These are phyloP conservation scores for Condylura cristata DNA, from an alignment of 2,113 vertebrate species.

Conservation along the genomic window DNA sequence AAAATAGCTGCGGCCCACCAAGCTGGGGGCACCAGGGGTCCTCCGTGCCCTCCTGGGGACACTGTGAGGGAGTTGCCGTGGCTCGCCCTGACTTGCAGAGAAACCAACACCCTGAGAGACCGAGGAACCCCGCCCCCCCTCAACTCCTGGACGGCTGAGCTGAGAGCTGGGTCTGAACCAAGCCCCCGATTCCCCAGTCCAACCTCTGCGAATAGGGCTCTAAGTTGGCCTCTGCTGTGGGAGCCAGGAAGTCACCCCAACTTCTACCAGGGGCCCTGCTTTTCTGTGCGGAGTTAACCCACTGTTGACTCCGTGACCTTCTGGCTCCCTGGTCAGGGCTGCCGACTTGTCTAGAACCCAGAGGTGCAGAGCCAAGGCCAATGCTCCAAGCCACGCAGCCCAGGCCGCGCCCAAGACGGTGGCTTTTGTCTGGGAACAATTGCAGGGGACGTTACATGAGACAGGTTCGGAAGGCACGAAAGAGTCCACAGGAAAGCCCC, in stretches of 20 bases:
- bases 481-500: not conserved
- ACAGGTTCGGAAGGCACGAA: not conserved
- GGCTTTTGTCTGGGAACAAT: not conserved
- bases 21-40: not conserved
- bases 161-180: not conserved
- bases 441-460: fast-evolving
- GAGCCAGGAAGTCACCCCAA: not conserved
- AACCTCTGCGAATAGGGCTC: not conserved
- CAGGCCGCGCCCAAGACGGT: fast-evolving
- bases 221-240: not conserved
- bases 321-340: not conserved
- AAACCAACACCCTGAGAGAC: not conserved
- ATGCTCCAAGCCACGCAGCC: not conserved
- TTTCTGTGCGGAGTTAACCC: not conserved
- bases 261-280: not conserved
- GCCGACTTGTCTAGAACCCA: fast-evolving
- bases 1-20: not conserved
- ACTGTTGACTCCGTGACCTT: not conserved
- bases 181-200: not conserved
- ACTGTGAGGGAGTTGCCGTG: fast-evolving
- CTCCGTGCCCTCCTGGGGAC: not conserved
- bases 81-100: not conserved
- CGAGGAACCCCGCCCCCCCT: not conserved
- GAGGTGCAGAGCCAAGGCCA: not conserved
- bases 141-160: not conserved